Base-by-base conservation (phyloP, 2,797 vertebrate genomes). In the Sphenodon punctatus region DNA sequence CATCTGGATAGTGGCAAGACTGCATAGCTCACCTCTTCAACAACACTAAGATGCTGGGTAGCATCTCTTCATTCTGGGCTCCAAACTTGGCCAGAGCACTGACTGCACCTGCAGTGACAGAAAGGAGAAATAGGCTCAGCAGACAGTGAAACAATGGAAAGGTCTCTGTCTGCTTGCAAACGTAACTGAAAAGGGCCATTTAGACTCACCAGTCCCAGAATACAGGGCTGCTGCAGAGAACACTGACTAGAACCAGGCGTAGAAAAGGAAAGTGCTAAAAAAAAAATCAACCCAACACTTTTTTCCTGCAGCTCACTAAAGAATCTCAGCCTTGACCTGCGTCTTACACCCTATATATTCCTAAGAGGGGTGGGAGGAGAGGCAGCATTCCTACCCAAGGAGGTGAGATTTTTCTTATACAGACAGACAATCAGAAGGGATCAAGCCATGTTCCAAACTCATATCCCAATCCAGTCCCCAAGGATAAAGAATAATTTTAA, bases 81-180 rank as follows among this genome's bases (percentile, higher is more conserved):
- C 96, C 96, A 87, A 97, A 97, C 77, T 97, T 97, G 78, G 96
- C 96, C 70, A 97, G 90, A 42, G 96, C 96, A 87, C 96, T 97
- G 78, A 97, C 96, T 53, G 96, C 96, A 59, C 96, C 96, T 97
- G 77, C 7, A 66, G 46, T 32, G 43, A 53, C 4, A 55, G 30
- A 42, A 4, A 51, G 34, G 43, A 64, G 23, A 13, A 51, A 7
- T 9, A 43, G n/a, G 71, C 53, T 84, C 43, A 88, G 39, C 65
- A 75, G 51, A 48, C 69, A 76, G 72, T 75, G n/a, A 53, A 53
- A 9, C 3, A 39, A 61, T 3, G n/a, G 55, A 23, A 90, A 78
- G 48, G 55, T 86, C 70, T 27, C 7, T 75, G 64, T 17, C 3
- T 51, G 43, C 22, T 69, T 76, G n/a, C 41, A 34, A 15, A 25